Evolutionary conservation across 2,888 invertebrate species (phyloP), one percentile per base, ranked within the genome.

Genomic region (Lochmaea crataegi): DNA sequence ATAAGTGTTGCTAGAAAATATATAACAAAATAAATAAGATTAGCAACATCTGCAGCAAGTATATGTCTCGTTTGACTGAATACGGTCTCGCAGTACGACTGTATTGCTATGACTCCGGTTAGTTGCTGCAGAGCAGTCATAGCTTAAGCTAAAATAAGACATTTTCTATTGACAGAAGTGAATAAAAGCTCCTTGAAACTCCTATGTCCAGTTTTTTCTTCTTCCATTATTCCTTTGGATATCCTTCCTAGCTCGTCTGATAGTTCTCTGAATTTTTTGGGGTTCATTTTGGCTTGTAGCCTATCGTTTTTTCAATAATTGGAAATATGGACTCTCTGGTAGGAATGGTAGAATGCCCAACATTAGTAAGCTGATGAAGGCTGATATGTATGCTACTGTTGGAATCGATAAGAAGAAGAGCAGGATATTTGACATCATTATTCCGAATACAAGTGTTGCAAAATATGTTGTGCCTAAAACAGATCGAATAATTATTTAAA

Each of bases 301-400:
- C 84, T 84, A n/a, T 79, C 90, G 88, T 5, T 89, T 89, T 79
- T 90, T 90, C 10, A 89, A 88, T 82, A 90, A 86, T 45, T 92
- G 85, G 83, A 90, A 91, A 4, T 91, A 88, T 0, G 94, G 94
- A 0, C 93, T 92, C 84, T 94, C 94, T 0, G 94, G 94, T 73
- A 94, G 88, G 75, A 91, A 89, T n/a, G 90, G 88, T 82, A 91
- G 14, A 1, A 73, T 72, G 2, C 69, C 5, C 16, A 75, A n/a
- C 60, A 69, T 67, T 0, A 71, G 32, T 7, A 73, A 26, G 10
- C 53, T 67, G 1, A 73, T 11, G 9, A 18, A 2, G 5, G 69
- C 51, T 0, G 69, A 66, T 12, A 76, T 67, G 16, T 67, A 63
- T 22, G 73, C 67, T 0, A 66, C 32, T 11, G 48, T 22, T 0